Percentiles rank a stretch among this genome's conserved stretches.
These are phyloP conservation scores for Lophotriccus pileatus DNA, from an alignment of 2,797 vertebrate genomes.

Conservation along the genomic window DNA sequence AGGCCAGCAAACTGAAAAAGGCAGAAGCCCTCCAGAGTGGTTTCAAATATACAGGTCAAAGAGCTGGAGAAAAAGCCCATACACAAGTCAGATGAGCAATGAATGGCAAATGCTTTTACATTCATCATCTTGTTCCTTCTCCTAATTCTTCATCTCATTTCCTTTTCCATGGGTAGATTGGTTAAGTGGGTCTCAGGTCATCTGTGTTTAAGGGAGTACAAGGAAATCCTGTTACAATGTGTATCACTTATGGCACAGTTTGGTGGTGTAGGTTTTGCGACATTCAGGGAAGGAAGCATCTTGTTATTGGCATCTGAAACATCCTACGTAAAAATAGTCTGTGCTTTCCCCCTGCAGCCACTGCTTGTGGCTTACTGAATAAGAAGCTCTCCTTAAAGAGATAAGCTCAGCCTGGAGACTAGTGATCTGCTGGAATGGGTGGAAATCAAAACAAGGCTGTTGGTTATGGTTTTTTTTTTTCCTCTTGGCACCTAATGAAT, in stretches of 20 bases:
- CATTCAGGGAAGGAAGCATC: background rate
- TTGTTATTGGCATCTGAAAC: background rate
- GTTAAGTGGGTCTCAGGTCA: background rate
- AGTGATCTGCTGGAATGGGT: background rate
- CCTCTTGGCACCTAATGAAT: background rate
- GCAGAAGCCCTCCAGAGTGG: background rate
- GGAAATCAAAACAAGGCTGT: constrained; percentile 17
- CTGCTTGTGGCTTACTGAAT: background rate
- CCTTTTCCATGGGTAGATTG: background rate
- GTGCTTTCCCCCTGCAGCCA: background rate
- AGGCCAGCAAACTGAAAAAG: background rate
- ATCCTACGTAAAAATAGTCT: background rate
- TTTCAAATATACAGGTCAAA: background rate
- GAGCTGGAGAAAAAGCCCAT: background rate
- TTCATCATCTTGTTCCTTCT: background rate
- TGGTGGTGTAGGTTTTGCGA: background rate
- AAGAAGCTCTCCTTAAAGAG: background rate
- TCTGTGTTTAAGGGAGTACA: background rate
- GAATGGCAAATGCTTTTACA: background rate
- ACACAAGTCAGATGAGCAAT: background rate
- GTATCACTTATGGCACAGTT: background rate
- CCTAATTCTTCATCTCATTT: background rate
- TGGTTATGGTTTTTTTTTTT: background rate
- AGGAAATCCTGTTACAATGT: constrained; percentile 3
- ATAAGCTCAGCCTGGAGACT: background rate